These are phyloP conservation scores for Mola mola DNA, from an alignment of 2,113 vertebrate species.

Conservation along the genomic window DNA sequence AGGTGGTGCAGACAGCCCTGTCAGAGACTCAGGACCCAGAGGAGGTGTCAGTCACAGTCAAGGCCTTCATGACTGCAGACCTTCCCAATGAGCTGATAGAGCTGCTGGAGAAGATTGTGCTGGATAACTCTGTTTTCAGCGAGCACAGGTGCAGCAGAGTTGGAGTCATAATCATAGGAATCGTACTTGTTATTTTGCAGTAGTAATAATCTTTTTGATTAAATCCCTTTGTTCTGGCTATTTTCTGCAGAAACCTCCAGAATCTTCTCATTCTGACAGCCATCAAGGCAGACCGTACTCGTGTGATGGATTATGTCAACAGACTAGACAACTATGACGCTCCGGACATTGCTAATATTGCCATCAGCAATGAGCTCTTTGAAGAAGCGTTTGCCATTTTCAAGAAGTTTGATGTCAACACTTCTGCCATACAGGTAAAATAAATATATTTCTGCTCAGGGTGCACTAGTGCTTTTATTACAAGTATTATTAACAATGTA, in stretches of 20 bases:
- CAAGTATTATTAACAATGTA: background rate
- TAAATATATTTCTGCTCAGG: background rate
- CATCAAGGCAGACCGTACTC: constrained; percentile 90
- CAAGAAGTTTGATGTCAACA: constrained; percentile 92
- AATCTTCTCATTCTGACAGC: constrained; percentile 93
- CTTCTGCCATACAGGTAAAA: constrained; percentile 90
- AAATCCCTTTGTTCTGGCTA: background rate
- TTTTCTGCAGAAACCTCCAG: constrained; percentile 88
- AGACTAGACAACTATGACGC: constrained; percentile 92
- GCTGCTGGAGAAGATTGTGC: constrained; percentile 92
- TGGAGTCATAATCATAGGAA: background rate
- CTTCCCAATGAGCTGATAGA: constrained; percentile 93
- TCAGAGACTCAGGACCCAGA: constrained; percentile 94
- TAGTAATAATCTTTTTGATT: background rate
- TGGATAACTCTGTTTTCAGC: constrained; percentile 93
- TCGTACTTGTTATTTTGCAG: background rate
- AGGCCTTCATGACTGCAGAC: constrained; percentile 94
- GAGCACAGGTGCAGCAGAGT: constrained; percentile 85
- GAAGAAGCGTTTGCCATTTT: constrained; percentile 95
- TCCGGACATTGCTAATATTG: constrained; percentile 91
- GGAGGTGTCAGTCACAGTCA: constrained; percentile 92
- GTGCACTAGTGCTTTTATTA: background rate
- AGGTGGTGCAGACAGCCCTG: constrained; percentile 95
- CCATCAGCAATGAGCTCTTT: constrained; percentile 90
- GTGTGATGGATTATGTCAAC: constrained; percentile 94